Evolutionary conservation across 2,113 vertebrate species (phyloP), one percentile per base, ranked within the genome.

Genomic region (Speoplatyrhinus poulsoni): DNA sequence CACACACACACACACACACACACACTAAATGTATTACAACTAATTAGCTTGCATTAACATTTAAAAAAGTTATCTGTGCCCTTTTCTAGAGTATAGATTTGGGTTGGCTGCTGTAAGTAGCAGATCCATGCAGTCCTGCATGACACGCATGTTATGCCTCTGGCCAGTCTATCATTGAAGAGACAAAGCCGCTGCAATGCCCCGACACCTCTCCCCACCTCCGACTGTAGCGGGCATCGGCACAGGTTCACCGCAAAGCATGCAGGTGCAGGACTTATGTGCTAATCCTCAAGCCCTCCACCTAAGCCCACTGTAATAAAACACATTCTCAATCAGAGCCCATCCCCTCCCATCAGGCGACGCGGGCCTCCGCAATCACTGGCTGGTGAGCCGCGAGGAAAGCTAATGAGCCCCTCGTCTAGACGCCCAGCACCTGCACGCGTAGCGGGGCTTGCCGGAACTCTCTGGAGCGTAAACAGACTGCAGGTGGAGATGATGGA

Each of bases 401-500:
- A 93, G 90, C 90, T 92, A 93, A 92, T 92, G 89, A 93, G 90
- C 79, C 82, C 83, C 83, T 81, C 69, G 87, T 91, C 89, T 91
- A 91, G 91, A 91, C 89, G 69, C 62, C 83, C 77, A 73, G 77
- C 89, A 87, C 90, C 90, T 91, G 91, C 90, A 86, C 91, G 82
- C 83, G 69, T 72, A 63, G 82, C 83, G 57, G 69, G 47, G 76
- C 70, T 64, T 55, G 67, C 58, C 73, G 69, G 79, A 66, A 73
- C 50, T 76, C 84, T 88, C 88, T 70, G 62, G 82, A 82, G 77
- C 67, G 66, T 32, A 61, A 60, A 73, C 67, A 73, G 63, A 71
- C 84, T 83, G 83, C 84, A 89, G 87, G 80, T 82, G 85, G 81
- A 83, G 79, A 88, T 82, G 84, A 86, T 82, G 79, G 85, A 82